Evolutionary conservation across 2,797 vertebrate genomes (phyloP), one percentile per base, ranked within the genome.

Genomic region (Scolopax rusticola): DNA sequence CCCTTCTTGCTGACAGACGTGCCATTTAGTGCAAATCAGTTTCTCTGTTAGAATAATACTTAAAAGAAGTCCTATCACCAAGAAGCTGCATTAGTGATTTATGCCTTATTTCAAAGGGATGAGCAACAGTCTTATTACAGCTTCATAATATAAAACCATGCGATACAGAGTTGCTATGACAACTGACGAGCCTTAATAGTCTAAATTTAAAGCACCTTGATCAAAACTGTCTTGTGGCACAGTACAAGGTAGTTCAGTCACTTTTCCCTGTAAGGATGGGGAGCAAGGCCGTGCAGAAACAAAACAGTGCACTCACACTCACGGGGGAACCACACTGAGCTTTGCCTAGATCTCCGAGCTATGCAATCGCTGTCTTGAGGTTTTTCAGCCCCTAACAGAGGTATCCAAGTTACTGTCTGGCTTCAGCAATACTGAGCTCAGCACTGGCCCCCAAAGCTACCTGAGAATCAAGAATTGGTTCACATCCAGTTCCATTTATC

Each of bases 151-250:
- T 25, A 90, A 78, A 90, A 43, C 74, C 87, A 79, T 87, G 90
- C 27, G 75, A 91, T 87, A 85, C 41, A 12, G 47, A 41, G 71
- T 95, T 94, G 68, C 82, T 78, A 83, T 85, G 84, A 60, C 87
- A 80, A 83, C 16, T 94, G 82, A 93, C 64, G 65, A 93, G 73
- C 40, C 73, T 87, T 91, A 91, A 85, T 80, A 89, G 51, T 65
- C 71, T 75, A 27, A 50, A 84, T 60, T 92, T 74, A 88, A 94
- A 92, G 32, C 69, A 75, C 59, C 45, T 75, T 19, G 23, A 56
- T 67, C 60, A 74, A 82, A 93, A 61, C 71, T 71, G 76, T 59
- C 56, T 59, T 63, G 48, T 19, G 65, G 51, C 28, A 61, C 70
- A 50, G 56, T 57, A 84, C 57, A 87, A 12, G 1, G 8, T 33